These are phyloP conservation scores for Furcifer pardalis DNA, from an alignment of 2,797 vertebrate genomes.

Conservation along the genomic window DNA sequence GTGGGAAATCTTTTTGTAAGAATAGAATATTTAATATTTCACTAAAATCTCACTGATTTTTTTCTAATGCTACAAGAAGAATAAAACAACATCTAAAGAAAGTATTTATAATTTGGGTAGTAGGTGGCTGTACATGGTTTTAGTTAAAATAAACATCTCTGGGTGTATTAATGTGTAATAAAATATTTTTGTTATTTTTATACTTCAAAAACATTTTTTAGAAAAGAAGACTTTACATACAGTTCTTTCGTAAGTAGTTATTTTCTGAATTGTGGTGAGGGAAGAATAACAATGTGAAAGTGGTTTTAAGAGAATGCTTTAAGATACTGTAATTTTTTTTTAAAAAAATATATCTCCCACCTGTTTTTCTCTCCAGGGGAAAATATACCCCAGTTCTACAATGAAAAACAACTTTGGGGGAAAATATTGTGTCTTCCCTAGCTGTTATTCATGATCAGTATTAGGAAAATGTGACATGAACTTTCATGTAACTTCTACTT, in stretches of 20 bases:
- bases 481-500: background rate
- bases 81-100: constrained; percentile 59
- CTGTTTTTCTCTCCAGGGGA: background rate
- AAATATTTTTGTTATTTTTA: constrained; percentile 29
- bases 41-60: constrained; percentile 65
- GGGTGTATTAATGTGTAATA: constrained; percentile 20
- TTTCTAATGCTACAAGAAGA: constrained; percentile 65
- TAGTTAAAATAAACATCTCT: constrained; percentile 54
- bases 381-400: background rate
- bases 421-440: background rate
- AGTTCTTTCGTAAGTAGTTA: too few relatives aligned
- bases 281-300: background rate
- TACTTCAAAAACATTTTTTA: too few relatives aligned
- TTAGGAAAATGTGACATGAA: too few relatives aligned
- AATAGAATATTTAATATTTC: constrained; percentile 63
- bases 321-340: background rate
- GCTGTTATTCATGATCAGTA: background rate
- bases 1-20: constrained; percentile 63
- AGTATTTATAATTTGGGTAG: constrained; percentile 60
- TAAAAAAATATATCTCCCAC: too few relatives aligned
- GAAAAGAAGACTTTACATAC: background rate
- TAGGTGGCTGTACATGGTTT: constrained; percentile 54
- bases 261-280: too few relatives aligned
- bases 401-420: background rate
- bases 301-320: background rate